A percentile compares a stretch with the other conserved stretches of the same genome.
These are phyloP conservation scores for Eurytoma californica DNA, from an alignment of 2,888 invertebrate genomes.

Conservation along the genomic window DNA sequence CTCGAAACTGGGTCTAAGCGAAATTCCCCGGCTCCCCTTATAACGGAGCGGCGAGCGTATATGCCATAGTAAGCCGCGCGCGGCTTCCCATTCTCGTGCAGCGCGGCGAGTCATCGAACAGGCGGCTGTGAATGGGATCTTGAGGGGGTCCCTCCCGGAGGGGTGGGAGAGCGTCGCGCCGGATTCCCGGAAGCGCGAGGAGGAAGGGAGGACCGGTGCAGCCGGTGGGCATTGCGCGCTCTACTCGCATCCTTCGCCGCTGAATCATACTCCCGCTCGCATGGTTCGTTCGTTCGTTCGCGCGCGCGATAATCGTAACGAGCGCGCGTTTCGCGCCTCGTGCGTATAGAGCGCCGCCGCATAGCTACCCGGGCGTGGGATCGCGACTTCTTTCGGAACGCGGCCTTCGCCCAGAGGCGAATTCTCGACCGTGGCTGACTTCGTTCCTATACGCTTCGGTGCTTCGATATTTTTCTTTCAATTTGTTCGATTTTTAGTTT, in stretches of 20 bases:
- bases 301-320: conserved; percentile 10
- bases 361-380: background rate
- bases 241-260: conserved; percentile 48
- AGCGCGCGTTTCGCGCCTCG: too few species aligned
- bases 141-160: background rate
- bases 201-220: conserved; percentile 22
- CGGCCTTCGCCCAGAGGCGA: background rate
- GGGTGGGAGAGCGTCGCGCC: conserved; percentile 12
- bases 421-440: too few species aligned
- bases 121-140: conserved; percentile 35
- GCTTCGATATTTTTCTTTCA: too few species aligned
- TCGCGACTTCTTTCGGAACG: background rate
- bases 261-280: conserved; percentile 51
- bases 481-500: too few species aligned
- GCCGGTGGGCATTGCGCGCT: background rate
- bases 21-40: background rate
- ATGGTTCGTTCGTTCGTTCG: too few species aligned
- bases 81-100: conserved; percentile 10
- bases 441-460: too few species aligned
- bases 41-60: background rate
- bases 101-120: conserved; percentile 27
- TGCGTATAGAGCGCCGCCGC: conserved; percentile 1
- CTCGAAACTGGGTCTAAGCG: background rate
- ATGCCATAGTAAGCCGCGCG: background rate
- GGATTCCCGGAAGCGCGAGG: conserved; percentile 43